Base-by-base conservation (phyloP, 2,888 invertebrate genomes). In the Chromoteleia sp. region DNA sequence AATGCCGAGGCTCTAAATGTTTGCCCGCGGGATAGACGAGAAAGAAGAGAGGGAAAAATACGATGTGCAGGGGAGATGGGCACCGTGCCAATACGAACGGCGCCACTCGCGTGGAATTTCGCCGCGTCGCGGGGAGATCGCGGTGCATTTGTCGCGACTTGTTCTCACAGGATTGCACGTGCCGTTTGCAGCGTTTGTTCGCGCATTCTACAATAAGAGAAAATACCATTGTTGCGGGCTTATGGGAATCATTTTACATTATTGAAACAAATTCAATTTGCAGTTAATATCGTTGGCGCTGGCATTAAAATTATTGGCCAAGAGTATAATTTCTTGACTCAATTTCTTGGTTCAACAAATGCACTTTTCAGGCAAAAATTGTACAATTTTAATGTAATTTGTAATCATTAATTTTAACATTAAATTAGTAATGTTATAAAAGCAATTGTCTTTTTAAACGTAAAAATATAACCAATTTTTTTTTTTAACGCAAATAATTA, bases 91-190 rank as follows among this genome's bases (percentile, higher is more conserved):
- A 56, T 56, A 41, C 33, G 54, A 63, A 54, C 19, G 59, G 56
- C 75, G 70, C 63, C 39, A 56, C 29, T 61, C 54, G 70, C 12
- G 63, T 25, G 59, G 59, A 77, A 77, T 77, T 77, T 77, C 19
- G 67, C 36, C n/a, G 33, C n/a, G n/a, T n/a, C n/a, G n/a, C n/a
- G n/a, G n/a, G 36, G 30, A 36, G 25, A 30, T 43, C 17, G 58
- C 25, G 8, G 14, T 45, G 76, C 65, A 61, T 75, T 50, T 76
- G 59, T 58, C 59, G 41, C 56, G 74, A 30, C 21, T 43, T 36
- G 63, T 70, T 78, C 48, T 61, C 65, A 59, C 65, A 50, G 43
- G 8, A 50, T 54, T 56, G 56, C 63, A 58, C 78, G 78, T 58
- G 78, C 59, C 58, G 29, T 52, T 39, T 15, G 1, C 33, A 36